phyloP scores from a whole-genome alignment of 2,888 invertebrate species.

The Oegoconia quadripuncta region DNA sequence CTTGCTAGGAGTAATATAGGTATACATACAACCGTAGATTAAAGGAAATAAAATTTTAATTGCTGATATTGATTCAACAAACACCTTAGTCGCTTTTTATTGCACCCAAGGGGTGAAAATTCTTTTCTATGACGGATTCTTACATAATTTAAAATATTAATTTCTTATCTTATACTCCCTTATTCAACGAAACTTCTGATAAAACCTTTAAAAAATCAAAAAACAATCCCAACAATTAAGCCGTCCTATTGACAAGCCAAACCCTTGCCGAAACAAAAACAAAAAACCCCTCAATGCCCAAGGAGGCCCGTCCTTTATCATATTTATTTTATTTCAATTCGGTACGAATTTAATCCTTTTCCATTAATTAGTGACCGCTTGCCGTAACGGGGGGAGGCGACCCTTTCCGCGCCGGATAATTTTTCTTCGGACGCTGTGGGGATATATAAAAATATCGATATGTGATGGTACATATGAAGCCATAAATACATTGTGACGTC shows the following conservation, averaged over 20 bases:
- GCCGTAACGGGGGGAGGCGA: constrained; percentile 21
- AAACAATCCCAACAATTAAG: constrained; percentile 27
- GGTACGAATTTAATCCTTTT: constrained; percentile 77
- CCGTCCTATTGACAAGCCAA: constrained; percentile 45
- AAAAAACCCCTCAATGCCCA: constrained; percentile 37
- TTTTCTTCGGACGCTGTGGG: constrained; percentile 52
- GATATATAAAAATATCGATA: too few relatives aligned
- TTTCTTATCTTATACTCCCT: too few relatives aligned
- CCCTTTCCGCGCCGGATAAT: constrained; percentile 59
- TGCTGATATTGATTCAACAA: too few relatives aligned
- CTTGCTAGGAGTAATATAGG: too few relatives aligned
- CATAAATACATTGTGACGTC: too few relatives aligned
- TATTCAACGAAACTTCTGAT: constrained; percentile 11
- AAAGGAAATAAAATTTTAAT: too few relatives aligned
- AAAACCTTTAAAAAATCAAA: constrained; percentile 28
- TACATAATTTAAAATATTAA: too few relatives aligned
- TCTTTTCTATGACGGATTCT: too few relatives aligned
- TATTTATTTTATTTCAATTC: constrained; percentile 79
- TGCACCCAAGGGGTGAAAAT: too few relatives aligned
- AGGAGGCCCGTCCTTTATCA: constrained; percentile 66
- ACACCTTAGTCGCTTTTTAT: too few relatives aligned
- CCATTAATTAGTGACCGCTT: constrained; percentile 78
- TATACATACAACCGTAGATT: too few relatives aligned
- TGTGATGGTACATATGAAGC: too few relatives aligned
- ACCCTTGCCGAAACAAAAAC: constrained; percentile 31